A percentile compares a stretch with the other conserved stretches of the same genome.
phyloP scores from a whole-genome alignment of 2,888 invertebrate species.

The Acleris sparsana region DNA sequence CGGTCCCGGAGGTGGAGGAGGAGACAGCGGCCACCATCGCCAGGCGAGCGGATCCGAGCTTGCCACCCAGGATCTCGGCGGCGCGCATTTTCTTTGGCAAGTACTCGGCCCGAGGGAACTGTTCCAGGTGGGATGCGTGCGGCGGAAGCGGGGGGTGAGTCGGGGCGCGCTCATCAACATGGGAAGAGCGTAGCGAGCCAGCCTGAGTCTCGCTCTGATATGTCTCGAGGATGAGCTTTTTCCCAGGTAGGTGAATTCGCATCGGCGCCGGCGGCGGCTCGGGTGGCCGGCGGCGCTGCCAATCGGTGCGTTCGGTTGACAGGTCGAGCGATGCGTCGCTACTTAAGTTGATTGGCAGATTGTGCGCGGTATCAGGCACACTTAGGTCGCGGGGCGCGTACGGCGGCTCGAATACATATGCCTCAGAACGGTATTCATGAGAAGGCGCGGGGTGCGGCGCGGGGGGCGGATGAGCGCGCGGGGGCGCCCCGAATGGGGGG shows the following conservation, averaged over 20 bases:
- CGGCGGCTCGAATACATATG: constrained; percentile 61
- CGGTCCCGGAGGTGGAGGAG: constrained; percentile 48
- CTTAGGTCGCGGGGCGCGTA: constrained; percentile 65
- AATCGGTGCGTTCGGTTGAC: constrained; percentile 69
- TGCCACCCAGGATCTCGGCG: constrained; percentile 76
- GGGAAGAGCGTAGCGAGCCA: constrained; percentile 55
- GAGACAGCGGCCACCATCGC: constrained; percentile 50
- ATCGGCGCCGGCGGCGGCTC: constrained; percentile 58
- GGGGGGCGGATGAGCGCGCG: constrained; percentile 47
- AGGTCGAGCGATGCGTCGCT: constrained; percentile 76
- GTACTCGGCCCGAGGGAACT: constrained; percentile 69
- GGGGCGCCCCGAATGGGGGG: constrained; percentile 49
- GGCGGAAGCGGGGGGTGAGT: constrained; percentile 35
- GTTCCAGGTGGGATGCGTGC: constrained; percentile 47
- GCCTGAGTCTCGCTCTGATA: constrained; percentile 75
- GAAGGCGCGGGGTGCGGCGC: constrained; percentile 50
- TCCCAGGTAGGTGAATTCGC: constrained; percentile 74
- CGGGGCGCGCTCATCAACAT: constrained; percentile 45
- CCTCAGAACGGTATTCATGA: constrained; percentile 69
- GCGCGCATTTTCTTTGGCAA: constrained; percentile 81
- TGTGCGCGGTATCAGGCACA: constrained; percentile 62
- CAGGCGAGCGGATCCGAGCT: constrained; percentile 62
- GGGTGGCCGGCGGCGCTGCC: constrained; percentile 71
- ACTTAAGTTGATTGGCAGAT: constrained; percentile 79
- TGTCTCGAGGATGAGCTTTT: constrained; percentile 77